A percentile compares a stretch with the other conserved stretches of the same genome.
These are phyloP conservation scores for Tamias sibiricus DNA, from an alignment of 2,113 vertebrate genomes.

Conservation along the genomic window DNA sequence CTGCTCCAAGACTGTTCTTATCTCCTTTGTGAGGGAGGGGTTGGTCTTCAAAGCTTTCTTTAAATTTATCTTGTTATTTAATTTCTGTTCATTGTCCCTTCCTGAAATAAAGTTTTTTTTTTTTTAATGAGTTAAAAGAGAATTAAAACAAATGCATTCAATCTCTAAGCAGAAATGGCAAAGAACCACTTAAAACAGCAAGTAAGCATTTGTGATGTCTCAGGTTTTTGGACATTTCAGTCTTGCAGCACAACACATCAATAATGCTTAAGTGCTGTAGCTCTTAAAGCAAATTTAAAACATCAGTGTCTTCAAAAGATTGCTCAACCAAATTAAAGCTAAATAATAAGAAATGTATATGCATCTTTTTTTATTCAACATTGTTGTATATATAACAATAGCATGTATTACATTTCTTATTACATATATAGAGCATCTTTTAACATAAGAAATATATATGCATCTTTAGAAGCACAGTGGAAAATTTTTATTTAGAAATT, in stretches of 20 bases:
- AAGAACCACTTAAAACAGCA: slow-evolving; percentile 27
- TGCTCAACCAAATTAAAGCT: background rate
- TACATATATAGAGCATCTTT: too few relatives aligned
- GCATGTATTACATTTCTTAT: too few relatives aligned
- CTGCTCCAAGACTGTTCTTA: slow-evolving; percentile 90
- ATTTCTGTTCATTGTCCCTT: slow-evolving; percentile 82
- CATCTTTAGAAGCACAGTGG: slow-evolving; percentile 7
- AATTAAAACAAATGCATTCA: slow-evolving; percentile 15
- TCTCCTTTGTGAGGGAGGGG: slow-evolving; percentile 89
- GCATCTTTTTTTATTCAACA: too few relatives aligned
- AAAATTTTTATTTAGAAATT: slow-evolving; percentile 46
- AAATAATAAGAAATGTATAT: background rate
- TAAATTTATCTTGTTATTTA: slow-evolving; percentile 81
- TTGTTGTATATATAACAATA: too few relatives aligned
- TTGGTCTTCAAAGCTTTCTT: slow-evolving; percentile 86
- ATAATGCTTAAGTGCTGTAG: background rate
- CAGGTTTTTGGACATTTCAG: background rate
- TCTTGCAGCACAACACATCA: background rate
- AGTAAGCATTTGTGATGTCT: background rate
- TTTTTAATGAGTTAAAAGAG: background rate
- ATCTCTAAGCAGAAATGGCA: slow-evolving; percentile 46
- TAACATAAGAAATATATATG: background rate
- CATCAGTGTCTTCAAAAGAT: background rate
- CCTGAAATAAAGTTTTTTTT: slow-evolving; percentile 83
- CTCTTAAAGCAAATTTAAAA: slow-evolving; percentile 46